Evolutionary conservation across 2,113 vertebrate genomes (phyloP), one percentile per base, ranked within the genome.

Genomic region (Vimba vimba): DNA sequence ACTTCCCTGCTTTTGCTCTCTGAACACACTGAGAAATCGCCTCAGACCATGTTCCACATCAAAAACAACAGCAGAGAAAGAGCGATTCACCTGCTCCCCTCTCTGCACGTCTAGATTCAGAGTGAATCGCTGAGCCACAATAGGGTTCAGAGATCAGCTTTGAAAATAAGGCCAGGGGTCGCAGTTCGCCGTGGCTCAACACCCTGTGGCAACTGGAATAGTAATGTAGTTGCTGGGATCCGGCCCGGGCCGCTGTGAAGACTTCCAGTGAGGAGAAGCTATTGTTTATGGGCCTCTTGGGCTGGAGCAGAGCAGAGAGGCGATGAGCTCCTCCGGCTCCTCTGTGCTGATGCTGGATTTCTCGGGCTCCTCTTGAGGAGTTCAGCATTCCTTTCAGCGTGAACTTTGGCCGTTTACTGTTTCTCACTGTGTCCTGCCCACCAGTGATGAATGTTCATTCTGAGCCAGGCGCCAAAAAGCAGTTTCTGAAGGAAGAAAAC

Each of bases 111-210:
- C 55, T 36, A 47, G 10, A 64, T 50, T 66, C 75, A 60, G 4
- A 30, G 73, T 25, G 50, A 7, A 79, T 21, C 23, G 64, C 45
- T 73, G 74, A 47, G 50, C 13, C 74, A 57, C 81, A 62, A n/a
- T 2, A 27, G 23, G 30, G 86, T 30, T 79, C 74, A 75, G 27
- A 59, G 85, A 60, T 79, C 68, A 43, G 2, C 57, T 77, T 82
- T 81, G 87, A 50, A 86, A 84, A 86, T 80, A 76, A 84, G 57
- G 43, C 75, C 21, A 68, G 59, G 57, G 76, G 76, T 86, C 76
- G 68, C 52, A 84, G 85, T 73, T 89, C 88, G 2, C 30, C 39
- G 2, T 6, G 50, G 69, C 59, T 73, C 55, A 84, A 77, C 39
- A 60, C 74, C 81, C 74, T 36, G 81, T 68, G 68, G 81, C 64